Conservation (phyloP, 2,797 vertebrate genomes). For the Coregonus suidteri region DNA sequence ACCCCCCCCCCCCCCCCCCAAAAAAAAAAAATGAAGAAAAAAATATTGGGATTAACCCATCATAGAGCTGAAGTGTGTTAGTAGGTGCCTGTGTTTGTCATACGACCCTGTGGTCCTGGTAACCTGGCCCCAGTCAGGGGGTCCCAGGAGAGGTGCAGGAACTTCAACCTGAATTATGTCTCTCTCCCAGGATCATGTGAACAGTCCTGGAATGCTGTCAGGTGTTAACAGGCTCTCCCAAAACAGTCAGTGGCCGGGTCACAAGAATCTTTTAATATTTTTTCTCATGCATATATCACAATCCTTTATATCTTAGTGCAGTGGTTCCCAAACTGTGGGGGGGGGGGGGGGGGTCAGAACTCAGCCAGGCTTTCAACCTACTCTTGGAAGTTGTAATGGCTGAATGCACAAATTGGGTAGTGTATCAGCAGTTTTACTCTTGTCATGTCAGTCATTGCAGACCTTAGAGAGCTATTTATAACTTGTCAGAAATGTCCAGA, state of each 20-base stretch:
- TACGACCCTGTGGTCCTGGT: slow-evolving; percentile 19
- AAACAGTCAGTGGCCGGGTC: neutral
- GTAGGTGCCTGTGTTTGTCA: slow-evolving; percentile 20
- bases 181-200: slow-evolving; percentile 24
- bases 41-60: neutral
- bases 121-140: slow-evolving; percentile 20
- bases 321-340: too few species aligned
- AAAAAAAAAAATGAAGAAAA: too few species aligned
- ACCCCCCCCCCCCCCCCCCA: too few species aligned
- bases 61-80: neutral
- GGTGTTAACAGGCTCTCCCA: slow-evolving; percentile 16
- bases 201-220: slow-evolving; percentile 23
- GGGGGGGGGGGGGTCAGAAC: too few species aligned
- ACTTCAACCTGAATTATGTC: slow-evolving; percentile 32
- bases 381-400: too few species aligned
- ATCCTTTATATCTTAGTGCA: neutral
- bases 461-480: too few species aligned
- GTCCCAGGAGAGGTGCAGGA: slow-evolving; percentile 21
- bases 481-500: too few species aligned
- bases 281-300: slow-evolving; percentile 8
- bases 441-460: too few species aligned
- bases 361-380: too few species aligned
- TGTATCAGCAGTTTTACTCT: too few species aligned
- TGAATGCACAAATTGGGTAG: too few species aligned
- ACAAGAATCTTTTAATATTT: slow-evolving; percentile 4